Conservation (phyloP, 1,140 invertebrate genomes). For the Choristoneura fumiferana region DNA sequence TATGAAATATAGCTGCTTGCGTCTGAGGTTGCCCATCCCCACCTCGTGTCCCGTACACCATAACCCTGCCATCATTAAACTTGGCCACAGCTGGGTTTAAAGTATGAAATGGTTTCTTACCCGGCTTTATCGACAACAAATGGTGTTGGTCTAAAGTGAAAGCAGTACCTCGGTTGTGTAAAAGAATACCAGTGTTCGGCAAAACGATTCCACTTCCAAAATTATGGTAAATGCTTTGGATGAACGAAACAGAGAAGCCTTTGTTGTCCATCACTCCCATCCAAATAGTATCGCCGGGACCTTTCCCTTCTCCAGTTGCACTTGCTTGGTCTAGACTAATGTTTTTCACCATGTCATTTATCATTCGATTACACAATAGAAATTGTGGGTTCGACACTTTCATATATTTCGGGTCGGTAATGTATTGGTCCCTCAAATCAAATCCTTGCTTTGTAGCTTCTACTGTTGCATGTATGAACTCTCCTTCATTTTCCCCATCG, state of each 20-base stretch:
- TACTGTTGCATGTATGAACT: slow-evolving; percentile 62
- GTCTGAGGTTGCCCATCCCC: slow-evolving; percentile 68
- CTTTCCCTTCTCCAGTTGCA: slow-evolving; percentile 37
- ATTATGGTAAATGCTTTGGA: slow-evolving; percentile 59
- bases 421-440: slow-evolving; percentile 54
- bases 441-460: slow-evolving; percentile 69
- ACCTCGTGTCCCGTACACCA: slow-evolving; percentile 64
- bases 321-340: slow-evolving; percentile 43
- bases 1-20: slow-evolving; percentile 65
- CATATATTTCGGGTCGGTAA: slow-evolving; percentile 64
- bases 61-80: slow-evolving; percentile 55
- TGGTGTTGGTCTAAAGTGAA: slow-evolving; percentile 51
- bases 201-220: slow-evolving; percentile 61
- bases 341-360: slow-evolving; percentile 51
- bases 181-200: slow-evolving; percentile 60
- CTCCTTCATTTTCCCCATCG: slow-evolving; percentile 57
- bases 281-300: slow-evolving; percentile 64
- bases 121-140: slow-evolving; percentile 49
- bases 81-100: slow-evolving; percentile 60
- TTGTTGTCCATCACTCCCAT: slow-evolving; percentile 65
- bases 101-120: slow-evolving; percentile 67
- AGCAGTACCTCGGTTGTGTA: slow-evolving; percentile 62
- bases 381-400: slow-evolving; percentile 43
- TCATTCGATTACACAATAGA: slow-evolving; percentile 39
- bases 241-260: slow-evolving; percentile 69